phyloP scores from a whole-genome alignment of 2,113 vertebrate genomes.

The Mobula birostris region DNA sequence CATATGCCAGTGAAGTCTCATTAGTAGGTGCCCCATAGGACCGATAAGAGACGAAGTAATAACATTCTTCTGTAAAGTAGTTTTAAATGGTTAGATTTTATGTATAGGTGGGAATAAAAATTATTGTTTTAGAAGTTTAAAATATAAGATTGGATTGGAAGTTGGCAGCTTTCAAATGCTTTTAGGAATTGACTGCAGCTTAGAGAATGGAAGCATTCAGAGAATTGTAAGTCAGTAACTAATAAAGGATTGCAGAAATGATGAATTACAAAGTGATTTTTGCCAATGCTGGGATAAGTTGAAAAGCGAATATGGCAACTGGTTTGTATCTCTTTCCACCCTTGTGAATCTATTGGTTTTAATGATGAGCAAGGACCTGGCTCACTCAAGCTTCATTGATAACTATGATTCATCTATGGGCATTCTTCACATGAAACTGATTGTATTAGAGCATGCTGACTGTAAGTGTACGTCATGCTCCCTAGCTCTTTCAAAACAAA shows the following conservation, averaged over 20 bases:
- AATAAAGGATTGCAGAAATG: neutral
- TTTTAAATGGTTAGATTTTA: conserved; percentile 5
- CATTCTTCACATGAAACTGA: neutral
- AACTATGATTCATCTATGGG: neutral
- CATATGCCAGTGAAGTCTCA: neutral
- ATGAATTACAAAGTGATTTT: neutral
- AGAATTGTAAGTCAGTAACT: neutral
- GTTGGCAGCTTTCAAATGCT: neutral
- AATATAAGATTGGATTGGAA: conserved; percentile 10
- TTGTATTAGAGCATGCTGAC: neutral
- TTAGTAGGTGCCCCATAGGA: conserved; percentile 11
- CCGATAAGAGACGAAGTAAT: neutral
- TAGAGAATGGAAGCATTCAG: neutral
- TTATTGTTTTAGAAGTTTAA: neutral
- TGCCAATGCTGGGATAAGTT: neutral
- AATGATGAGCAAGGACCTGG: neutral
- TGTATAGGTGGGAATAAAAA: conserved; percentile 21
- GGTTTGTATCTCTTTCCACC: neutral
- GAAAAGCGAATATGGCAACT: neutral
- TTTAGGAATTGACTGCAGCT: neutral
- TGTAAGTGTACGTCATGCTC: neutral
- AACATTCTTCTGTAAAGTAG: neutral
- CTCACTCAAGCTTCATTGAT: too few species aligned
- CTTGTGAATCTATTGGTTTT: neutral
- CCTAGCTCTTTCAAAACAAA: neutral